Base-by-base conservation (phyloP, 1,140 invertebrate genomes). In the Grapholita molesta region DNA sequence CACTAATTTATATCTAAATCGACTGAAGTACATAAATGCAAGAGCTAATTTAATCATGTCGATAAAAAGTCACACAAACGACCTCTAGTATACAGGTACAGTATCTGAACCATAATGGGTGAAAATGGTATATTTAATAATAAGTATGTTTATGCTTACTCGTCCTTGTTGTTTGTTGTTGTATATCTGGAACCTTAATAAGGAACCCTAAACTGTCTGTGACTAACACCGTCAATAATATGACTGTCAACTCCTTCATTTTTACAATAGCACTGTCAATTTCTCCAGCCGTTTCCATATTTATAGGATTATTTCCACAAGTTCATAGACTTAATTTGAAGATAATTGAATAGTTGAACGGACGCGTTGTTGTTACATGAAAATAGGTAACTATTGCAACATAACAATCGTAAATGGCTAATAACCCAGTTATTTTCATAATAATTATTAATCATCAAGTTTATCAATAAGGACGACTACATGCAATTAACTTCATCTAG, bases 201-300 rank as follows among this genome's bases (percentile, higher is more conserved):
- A 90, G 73, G 65, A 80, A 90, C 25, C 78, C 80, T 24, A 75
- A 72, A 23, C 69, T 67, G 4, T 67, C 66, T 6, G 69, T 68
- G 23, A 72, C 12, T 18, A 71, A 52, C 11, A 79, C 33, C 15
- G 64, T 52, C 4, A 71, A 42, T 9, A 80, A 2, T 24, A 85
- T 33, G 48, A 82, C 32, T 70, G 75, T 80, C 77, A 87, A 42
- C 67, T 61, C 61, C 73, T 84, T 84, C 86, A 90, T 90, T 66
- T 82, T 88, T 61, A 18, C 21, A 25, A 12, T 5, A 33, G 35
- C 21, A 77, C 74, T 78, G 71, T 65, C 38, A 24, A 66, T 21
- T 15, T 52, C 8, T 61, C 35, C 25, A 64, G 30, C 66, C 15
- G 0, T 15, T 4, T 24, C 55, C 66, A 71, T 72, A 77, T 75